These are phyloP conservation scores for Coryphaenoides rupestris DNA, from an alignment of 2,113 vertebrate genomes.

Conservation along the genomic window DNA sequence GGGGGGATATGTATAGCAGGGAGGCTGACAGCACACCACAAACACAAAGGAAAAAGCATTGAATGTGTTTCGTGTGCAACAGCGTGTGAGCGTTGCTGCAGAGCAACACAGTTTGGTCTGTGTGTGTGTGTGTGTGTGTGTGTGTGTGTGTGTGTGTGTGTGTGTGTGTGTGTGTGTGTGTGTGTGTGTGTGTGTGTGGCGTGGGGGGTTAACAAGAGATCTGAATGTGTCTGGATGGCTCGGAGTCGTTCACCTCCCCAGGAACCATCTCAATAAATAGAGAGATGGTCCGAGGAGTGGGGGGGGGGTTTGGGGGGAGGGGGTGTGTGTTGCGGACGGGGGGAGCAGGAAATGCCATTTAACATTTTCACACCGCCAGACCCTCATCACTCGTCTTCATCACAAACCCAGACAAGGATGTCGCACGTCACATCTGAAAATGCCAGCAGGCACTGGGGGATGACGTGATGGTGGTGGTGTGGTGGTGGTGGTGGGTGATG, in stretches of 20 bases:
- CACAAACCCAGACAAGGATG: slow-evolving; percentile 22
- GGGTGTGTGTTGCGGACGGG: slow-evolving; percentile 5
- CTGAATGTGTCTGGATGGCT: slow-evolving; percentile 8
- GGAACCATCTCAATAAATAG: too few relatives aligned
- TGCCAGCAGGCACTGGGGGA: slow-evolving; percentile 42
- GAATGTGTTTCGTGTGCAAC: too few relatives aligned
- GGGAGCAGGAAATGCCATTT: slow-evolving; percentile 34
- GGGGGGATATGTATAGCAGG: too few relatives aligned
- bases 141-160: too few relatives aligned
- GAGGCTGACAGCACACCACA: too few relatives aligned
- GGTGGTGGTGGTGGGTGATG: too few relatives aligned
- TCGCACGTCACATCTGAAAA: slow-evolving; percentile 43
- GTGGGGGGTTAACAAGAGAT: slow-evolving; percentile 4
- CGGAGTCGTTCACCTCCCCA: neutral
- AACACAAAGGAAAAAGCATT: too few relatives aligned
- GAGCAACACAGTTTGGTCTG: too few relatives aligned
- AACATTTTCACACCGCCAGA: slow-evolving; percentile 27
- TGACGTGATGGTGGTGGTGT: neutral
- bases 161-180: neutral
- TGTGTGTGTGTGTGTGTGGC: neutral
- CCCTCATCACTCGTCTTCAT: slow-evolving; percentile 21
- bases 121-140: too few relatives aligned
- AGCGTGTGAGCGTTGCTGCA: too few relatives aligned
- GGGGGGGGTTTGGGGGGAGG: neutral
- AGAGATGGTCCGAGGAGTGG: too few relatives aligned